Evolutionary conservation across 2,797 vertebrate genomes (phyloP).

Genomic region (Alosa sapidissima): DNA sequence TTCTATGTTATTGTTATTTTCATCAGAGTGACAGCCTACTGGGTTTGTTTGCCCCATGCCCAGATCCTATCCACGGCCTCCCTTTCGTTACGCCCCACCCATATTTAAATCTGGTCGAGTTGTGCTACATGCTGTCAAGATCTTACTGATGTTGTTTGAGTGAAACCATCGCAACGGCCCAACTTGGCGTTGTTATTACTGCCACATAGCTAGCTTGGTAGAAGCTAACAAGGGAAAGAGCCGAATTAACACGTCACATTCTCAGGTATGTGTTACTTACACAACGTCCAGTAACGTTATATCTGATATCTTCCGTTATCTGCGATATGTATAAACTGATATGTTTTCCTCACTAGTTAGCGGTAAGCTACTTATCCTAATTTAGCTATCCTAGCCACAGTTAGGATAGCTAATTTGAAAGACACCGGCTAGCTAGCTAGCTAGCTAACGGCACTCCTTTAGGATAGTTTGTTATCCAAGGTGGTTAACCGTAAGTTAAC

Average conservation of each 20-base stretch:
- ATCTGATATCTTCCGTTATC: neutral
- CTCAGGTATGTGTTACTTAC: neutral
- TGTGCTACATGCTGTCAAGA: neutral
- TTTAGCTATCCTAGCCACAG: neutral
- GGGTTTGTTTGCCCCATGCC: too few species aligned
- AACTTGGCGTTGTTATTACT: conserved; percentile 8
- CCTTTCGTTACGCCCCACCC: neutral
- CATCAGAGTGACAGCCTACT: too few species aligned
- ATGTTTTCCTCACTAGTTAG: neutral
- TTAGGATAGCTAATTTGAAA: neutral
- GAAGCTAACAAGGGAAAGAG: neutral
- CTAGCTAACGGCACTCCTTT: neutral
- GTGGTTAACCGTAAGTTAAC: neutral
- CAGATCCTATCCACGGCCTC: too few species aligned
- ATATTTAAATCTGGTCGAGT: neutral
- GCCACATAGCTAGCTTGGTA: neutral
- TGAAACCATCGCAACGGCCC: conserved; percentile 41
- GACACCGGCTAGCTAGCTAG: neutral
- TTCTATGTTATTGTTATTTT: too few species aligned
- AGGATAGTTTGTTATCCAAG: neutral
- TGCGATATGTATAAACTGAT: neutral
- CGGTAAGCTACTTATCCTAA: conserved; percentile 7
- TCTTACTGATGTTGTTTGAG: conserved; percentile 22
- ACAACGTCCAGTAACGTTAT: neutral
- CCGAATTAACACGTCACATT: neutral